Base-by-base conservation (phyloP, 1,140 invertebrate species). In the Pogonomyrmex californicus region DNA sequence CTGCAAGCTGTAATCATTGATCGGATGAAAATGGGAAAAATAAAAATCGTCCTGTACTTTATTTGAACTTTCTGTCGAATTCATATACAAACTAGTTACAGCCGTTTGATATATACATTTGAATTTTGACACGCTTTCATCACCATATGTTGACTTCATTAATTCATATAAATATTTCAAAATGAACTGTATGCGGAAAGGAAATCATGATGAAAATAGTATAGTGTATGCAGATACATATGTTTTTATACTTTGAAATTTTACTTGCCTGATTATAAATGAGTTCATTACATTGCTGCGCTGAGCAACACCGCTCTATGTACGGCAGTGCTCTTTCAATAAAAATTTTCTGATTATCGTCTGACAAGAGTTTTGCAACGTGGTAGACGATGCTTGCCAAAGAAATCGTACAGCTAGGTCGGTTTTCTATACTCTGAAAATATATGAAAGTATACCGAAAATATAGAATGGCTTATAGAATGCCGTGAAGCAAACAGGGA, bases 241-340 rank as follows among this genome's bases (percentile, higher is more conserved):
- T 36, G 60, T n/a, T 51, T 71, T 38, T 47, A 66, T 44, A 17
- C 3, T 5, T n/a, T 2, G 1, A 9, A 0, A 56, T 38, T 75
- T 70, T 79, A 89, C 90, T 89, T 92, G 96, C 96, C 93, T 98
- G 98, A 44, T 98, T 97, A 93, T 97, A 97, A 3, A 98, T 94
- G 73, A 98, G 96, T n/a, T 97, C 96, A 90, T 97, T 97, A 93
- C 98, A 99, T 92, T 98, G 96, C 83, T 98, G 97, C 1, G 97
- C 97, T 97, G 98, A 98, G 62, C 97, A 97, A 92, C 97, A 97
- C 0, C 97, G 96, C 17, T 97, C 90, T 33, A 98, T 93, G 91
- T 95, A 79, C 93, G 95, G 79, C 7, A 97, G 82, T 33, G 94
- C 94, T 58, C 82, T 88, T 41, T 89, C 85, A 75, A 96, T 93